phyloP scores from a whole-genome alignment of 2,113 vertebrate genomes.

The Chionodraco myersi region DNA sequence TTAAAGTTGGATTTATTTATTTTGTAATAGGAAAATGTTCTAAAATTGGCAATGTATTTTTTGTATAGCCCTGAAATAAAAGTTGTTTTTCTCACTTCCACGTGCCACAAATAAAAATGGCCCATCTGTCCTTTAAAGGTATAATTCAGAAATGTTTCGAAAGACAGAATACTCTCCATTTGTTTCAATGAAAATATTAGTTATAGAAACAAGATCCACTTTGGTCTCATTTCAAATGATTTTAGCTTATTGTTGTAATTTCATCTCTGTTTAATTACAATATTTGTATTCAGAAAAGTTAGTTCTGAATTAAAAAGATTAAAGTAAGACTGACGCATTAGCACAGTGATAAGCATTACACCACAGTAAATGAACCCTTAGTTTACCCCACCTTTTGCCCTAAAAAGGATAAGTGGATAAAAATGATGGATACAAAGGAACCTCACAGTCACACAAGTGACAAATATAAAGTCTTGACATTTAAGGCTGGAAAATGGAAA shows the following conservation, averaged over 20 bases:
- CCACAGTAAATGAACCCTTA: neutral
- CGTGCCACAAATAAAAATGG: neutral
- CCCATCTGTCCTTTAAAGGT: too few relatives aligned
- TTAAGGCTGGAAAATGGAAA: slow-evolving; percentile 29
- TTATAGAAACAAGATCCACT: neutral
- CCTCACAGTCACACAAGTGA: neutral
- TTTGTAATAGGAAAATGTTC: neutral
- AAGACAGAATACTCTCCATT: too few relatives aligned
- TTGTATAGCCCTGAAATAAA: neutral
- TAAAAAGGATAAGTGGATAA: slow-evolving; percentile 2
- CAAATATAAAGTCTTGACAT: slow-evolving; percentile 9
- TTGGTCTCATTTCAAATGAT: neutral
- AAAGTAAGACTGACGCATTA: neutral
- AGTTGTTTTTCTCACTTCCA: too few relatives aligned
- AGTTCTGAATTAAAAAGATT: neutral
- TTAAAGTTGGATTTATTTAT: neutral
- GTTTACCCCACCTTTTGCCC: neutral
- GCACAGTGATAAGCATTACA: too few relatives aligned
- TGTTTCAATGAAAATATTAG: neutral
- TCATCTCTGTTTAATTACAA: neutral
- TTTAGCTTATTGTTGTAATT: neutral
- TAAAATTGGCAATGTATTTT: neutral
- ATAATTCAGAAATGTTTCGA: neutral
- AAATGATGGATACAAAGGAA: slow-evolving; percentile 15
- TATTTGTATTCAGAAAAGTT: neutral